Evolutionary conservation across 1,140 invertebrate genomes (phyloP).

Genomic region (Oscheius sp.): DNA sequence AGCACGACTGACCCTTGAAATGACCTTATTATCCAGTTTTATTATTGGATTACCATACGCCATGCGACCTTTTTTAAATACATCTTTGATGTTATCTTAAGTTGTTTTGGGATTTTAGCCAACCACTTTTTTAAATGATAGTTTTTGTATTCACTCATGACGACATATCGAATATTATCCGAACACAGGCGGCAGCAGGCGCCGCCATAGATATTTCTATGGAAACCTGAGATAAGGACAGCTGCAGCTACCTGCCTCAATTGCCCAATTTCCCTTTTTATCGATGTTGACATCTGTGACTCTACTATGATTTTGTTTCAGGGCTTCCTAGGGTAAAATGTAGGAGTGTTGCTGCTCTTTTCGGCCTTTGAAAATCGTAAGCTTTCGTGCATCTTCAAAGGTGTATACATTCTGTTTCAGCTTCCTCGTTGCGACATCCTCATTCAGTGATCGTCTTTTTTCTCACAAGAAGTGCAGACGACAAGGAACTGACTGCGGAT

Average conservation of each 20-base stretch:
- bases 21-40: too few relatives aligned
- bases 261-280: not conserved
- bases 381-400: too few relatives aligned
- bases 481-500: not conserved
- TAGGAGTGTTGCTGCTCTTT: not conserved
- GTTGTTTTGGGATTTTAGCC: too few relatives aligned
- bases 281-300: not conserved
- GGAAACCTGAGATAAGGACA: constrained; percentile 4
- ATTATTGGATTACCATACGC: too few relatives aligned
- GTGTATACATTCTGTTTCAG: too few relatives aligned
- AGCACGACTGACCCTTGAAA: too few relatives aligned
- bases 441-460: not conserved
- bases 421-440: not conserved
- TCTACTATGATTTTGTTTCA: not conserved
- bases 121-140: too few relatives aligned
- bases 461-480: not conserved
- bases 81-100: too few relatives aligned
- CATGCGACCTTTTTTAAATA: too few relatives aligned
- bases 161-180: too few relatives aligned
- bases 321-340: constrained; percentile 3
- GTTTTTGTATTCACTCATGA: too few relatives aligned
- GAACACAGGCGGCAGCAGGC: not conserved
- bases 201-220: constrained; percentile 1
- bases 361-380: not conserved
- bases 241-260: not conserved